phyloP scores from a whole-genome alignment of 2,888 invertebrate species.

The Caenorhabditis sulstoni region DNA sequence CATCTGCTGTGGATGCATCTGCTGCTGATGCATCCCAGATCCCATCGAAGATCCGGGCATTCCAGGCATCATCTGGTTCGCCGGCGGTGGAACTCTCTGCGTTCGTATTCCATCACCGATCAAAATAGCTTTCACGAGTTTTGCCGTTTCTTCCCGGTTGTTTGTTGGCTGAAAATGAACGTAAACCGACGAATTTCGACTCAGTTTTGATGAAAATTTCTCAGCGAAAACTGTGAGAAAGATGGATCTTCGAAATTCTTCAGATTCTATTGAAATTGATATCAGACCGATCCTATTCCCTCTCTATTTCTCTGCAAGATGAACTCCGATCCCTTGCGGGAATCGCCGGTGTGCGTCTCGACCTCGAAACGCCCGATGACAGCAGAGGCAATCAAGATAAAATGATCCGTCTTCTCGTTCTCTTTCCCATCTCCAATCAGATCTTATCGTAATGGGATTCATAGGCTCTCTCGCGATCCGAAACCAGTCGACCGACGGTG shows the following conservation, averaged over 20 bases:
- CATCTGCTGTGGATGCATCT: not conserved
- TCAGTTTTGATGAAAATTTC: too few relatives aligned
- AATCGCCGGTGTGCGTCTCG: not conserved
- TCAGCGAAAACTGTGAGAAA: too few relatives aligned
- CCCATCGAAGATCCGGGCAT: constrained; percentile 6
- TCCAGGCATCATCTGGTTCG: constrained; percentile 9
- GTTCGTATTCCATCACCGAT: constrained; percentile 65
- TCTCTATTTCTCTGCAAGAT: too few relatives aligned
- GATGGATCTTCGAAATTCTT: too few relatives aligned
- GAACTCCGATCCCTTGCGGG: not conserved
- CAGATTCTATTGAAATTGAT: too few relatives aligned
- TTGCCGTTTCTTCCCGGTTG: constrained; percentile 64
- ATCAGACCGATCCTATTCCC: too few relatives aligned
- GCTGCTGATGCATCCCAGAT: not conserved
- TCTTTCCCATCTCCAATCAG: constrained; percentile 46
- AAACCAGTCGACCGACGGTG: constrained; percentile 36
- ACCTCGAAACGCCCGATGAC: not conserved
- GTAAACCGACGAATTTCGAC: not conserved
- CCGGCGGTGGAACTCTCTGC: constrained; percentile 8
- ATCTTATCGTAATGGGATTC: constrained; percentile 60
- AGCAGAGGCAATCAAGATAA: constrained; percentile 5
- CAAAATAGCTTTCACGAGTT: constrained; percentile 67
- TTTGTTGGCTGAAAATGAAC: constrained; percentile 58
- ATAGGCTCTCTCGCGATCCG: constrained; percentile 26
- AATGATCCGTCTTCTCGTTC: constrained; percentile 6